Percentiles rank a stretch among this genome's conserved stretches.
Conservation (phyloP, 2,113 vertebrate genomes). For the Anas platyrhynchos region DNA sequence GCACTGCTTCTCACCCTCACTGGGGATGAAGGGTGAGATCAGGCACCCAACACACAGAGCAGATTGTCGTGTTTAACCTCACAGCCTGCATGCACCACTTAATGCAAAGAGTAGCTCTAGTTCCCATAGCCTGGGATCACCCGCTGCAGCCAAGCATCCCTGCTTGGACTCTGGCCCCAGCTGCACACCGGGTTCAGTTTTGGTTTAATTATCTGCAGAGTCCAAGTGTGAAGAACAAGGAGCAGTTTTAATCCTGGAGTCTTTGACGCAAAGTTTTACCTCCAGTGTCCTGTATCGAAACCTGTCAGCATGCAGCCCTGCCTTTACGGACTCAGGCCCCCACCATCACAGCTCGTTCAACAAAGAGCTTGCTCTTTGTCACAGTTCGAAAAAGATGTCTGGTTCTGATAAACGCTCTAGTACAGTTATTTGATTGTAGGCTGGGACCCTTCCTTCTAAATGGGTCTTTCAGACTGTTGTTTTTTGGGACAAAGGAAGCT, state of each 20-base stretch:
- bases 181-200: neutral
- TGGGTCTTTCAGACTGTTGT: neutral
- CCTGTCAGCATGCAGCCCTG: neutral
- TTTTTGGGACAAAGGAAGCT: neutral
- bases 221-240: neutral
- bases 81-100: neutral
- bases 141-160: neutral
- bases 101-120: neutral
- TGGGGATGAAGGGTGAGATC: neutral
- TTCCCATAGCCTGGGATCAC: neutral
- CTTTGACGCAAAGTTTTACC: neutral
- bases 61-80: neutral
- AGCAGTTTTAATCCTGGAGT: neutral
- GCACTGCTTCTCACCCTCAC: neutral
- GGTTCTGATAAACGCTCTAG: neutral
- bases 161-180: neutral
- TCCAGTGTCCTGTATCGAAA: neutral
- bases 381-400: neutral
- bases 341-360: neutral
- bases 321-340: neutral
- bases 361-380: neutral
- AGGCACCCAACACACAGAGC: neutral
- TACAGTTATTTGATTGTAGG: neutral
- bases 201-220: slow-evolving; percentile 36
- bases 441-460: neutral